Evolutionary conservation across 2,797 vertebrate genomes (phyloP).

Genomic region (Anisognathus igniventris): DNA sequence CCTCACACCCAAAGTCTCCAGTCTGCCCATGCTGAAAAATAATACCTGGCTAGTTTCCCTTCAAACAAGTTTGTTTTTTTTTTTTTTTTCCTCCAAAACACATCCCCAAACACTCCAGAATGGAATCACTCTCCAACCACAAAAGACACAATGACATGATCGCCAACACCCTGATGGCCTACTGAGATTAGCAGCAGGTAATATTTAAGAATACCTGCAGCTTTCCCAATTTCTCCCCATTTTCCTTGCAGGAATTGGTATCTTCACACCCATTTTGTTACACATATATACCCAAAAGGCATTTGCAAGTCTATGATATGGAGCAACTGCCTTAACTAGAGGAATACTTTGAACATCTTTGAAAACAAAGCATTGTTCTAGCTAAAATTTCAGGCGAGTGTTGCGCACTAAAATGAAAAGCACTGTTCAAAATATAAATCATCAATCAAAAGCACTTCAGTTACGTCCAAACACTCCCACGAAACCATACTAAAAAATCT

Average conservation of each 20-base stretch:
- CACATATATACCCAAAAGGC: neutral
- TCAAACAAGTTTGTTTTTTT: neutral
- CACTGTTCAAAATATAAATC: slow-evolving; percentile 59
- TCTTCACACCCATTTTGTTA: neutral
- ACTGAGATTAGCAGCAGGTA: neutral
- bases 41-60: neutral
- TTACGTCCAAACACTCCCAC: slow-evolving; percentile 60
- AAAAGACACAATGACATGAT: neutral
- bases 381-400: slow-evolving; percentile 23
- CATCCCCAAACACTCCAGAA: neutral
- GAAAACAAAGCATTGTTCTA: slow-evolving; percentile 57
- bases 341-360: slow-evolving; percentile 17
- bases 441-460: slow-evolving; percentile 63
- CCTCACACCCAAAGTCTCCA: neutral
- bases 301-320: neutral
- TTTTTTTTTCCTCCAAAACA: neutral
- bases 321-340: neutral
- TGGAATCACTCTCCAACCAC: accelerated
- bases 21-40: neutral
- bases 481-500: slow-evolving; percentile 56
- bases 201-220: neutral
- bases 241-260: neutral
- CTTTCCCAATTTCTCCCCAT: neutral
- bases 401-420: slow-evolving; percentile 34
- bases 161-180: neutral